These are phyloP conservation scores for Argynnis bischoffii DNA, from an alignment of 2,888 invertebrate genomes.

Conservation along the genomic window DNA sequence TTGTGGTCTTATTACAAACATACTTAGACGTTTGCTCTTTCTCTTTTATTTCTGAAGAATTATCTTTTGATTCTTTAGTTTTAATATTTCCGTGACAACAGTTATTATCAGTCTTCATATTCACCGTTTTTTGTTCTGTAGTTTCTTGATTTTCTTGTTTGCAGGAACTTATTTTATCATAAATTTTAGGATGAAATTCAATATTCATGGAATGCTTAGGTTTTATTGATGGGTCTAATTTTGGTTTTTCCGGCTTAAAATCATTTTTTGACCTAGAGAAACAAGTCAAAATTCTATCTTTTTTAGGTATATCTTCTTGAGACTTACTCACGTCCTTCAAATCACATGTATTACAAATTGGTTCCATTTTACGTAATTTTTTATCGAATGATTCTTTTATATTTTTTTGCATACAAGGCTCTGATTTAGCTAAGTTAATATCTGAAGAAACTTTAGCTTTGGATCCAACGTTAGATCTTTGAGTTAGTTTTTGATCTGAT, in stretches of 20 bases:
- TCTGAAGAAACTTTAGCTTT: constrained; percentile 1
- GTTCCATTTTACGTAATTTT: background rate
- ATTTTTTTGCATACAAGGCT: background rate
- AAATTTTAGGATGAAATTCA: no score
- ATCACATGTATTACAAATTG: background rate
- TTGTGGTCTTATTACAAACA: constrained; percentile 3
- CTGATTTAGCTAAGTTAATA: constrained; percentile 5
- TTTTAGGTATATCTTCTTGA: background rate
- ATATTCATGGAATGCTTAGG: no score
- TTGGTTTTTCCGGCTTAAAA: no score
- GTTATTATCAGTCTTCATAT: background rate
- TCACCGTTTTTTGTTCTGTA: no score
- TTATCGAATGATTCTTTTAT: background rate
- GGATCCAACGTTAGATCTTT: background rate
- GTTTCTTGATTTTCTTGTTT: no score
- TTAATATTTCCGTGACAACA: constrained; percentile 5
- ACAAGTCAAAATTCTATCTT: no score
- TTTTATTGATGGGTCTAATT: no score
- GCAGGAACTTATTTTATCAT: no score
- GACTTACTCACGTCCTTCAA: background rate
- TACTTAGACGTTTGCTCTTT: background rate
- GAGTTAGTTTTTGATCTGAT: background rate
- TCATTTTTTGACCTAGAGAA: no score
- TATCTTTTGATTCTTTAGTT: background rate
- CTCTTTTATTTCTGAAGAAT: background rate